These are phyloP conservation scores for Sebastolobus alascanus DNA, from an alignment of 2,797 vertebrate genomes.

Conservation along the genomic window DNA sequence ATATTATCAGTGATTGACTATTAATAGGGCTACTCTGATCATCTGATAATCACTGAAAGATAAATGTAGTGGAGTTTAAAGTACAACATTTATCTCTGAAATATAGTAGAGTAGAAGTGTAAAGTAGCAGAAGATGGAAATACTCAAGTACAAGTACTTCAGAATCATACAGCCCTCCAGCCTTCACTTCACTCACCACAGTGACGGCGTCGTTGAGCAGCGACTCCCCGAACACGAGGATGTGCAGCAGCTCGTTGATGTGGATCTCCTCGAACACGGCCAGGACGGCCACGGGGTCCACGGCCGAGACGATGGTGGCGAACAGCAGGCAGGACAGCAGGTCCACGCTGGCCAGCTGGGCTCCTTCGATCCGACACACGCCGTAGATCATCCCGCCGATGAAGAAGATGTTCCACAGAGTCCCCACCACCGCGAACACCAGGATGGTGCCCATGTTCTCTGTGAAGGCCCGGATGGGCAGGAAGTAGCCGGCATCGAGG, in stretches of 20 bases:
- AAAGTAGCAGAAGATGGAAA: background rate
- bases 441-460: conserved; percentile 98
- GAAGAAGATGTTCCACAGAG: conserved; percentile 95
- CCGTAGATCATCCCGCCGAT: conserved; percentile 90
- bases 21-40: no score
- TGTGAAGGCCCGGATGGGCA: conserved; percentile 91
- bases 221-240: conserved; percentile 97
- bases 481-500: conserved; percentile 96
- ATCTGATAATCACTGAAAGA: background rate
- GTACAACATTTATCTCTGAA: background rate
- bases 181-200: conserved; percentile 85
- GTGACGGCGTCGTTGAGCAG: conserved; percentile 98
- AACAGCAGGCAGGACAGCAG: conserved; percentile 94
- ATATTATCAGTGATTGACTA: no score
- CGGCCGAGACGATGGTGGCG: conserved; percentile 94
- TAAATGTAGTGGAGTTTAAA: background rate
- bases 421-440: conserved; percentile 95
- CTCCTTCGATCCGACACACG: conserved; percentile 87
- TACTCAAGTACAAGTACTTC: background rate
- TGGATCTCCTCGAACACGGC: conserved; percentile 98
- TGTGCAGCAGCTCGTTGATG: conserved; percentile 96
- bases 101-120: background rate
- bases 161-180: background rate
- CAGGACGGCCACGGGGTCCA: conserved; percentile 96
- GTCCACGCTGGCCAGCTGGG: conserved; percentile 81